Evolutionary conservation across 2,113 vertebrate genomes (phyloP), one percentile per base, ranked within the genome.

Genomic region (Sinocyclocheilus anophthalmus): DNA sequence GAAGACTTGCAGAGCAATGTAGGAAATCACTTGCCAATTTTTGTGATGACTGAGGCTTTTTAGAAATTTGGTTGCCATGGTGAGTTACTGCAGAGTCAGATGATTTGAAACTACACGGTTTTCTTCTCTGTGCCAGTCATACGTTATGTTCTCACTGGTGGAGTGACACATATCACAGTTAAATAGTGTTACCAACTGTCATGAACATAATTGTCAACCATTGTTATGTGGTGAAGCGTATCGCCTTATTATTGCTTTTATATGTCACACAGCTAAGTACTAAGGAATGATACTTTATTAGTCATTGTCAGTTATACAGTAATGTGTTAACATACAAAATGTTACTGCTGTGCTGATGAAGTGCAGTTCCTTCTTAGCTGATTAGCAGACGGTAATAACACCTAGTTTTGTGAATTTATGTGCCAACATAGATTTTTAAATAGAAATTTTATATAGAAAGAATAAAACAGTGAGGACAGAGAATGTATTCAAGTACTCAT

Each of bases 61-160:
- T 69, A 70, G 50, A 69, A 63, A 80, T 75, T 5, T 53, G 4
- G 87, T 85, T 88, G 48, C 83, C 22, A 57, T 81, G 30, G 83
- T 53, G 8, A 76, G 63, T 45, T 59, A 37, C 48, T 73, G 30
- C 69, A 55, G 48, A 39, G 20, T 78, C 69, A 48, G 1, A 67
- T 67, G 70, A 33, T 22, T 20, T 76, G 12, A 84, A 79, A 81
- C 69, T 67, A 67, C 16, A 9, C 22, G 14, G 39, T 65, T 69
- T 24, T 37, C 8, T 53, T 57, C 30, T 12, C 22, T 63, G 39
- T 16, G 33, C 50, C 14, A 55, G 76, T 50, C 26, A 57, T 78
- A 30, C 24, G 14, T 53, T 30, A 53, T 26, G 24, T 77, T 26
- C 45, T 20, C 9, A 18, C 45, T 77, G 24, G 48, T 53, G n/a